A percentile compares a stretch with the other conserved stretches of the same genome.
Evolutionary conservation across 2,888 invertebrate species (phyloP).

Genomic region (Sesia bembeciformis): DNA sequence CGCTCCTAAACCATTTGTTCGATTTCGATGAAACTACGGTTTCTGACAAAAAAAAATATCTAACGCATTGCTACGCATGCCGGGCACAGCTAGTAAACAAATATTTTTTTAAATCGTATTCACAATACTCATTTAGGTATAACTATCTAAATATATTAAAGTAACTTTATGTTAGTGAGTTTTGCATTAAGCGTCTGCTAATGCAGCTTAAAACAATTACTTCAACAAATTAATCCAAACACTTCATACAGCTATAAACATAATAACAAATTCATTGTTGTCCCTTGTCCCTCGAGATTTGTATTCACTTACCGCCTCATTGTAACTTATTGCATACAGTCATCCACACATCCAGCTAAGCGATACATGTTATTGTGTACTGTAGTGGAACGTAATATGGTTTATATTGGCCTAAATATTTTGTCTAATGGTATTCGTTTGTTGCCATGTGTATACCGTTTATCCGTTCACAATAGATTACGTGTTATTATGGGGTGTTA

Average conservation of each 20-base stretch:
- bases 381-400: not conserved
- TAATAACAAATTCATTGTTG: not conserved
- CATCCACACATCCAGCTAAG: not conserved
- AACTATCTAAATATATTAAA: too few species aligned
- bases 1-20: too few species aligned
- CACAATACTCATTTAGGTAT: too few species aligned
- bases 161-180: too few species aligned
- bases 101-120: too few species aligned
- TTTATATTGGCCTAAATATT: not conserved
- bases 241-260: not conserved
- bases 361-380: not conserved
- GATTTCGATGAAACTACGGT: too few species aligned
- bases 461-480: constrained; percentile 17
- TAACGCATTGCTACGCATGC: too few species aligned
- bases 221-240: not conserved
- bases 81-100: too few species aligned
- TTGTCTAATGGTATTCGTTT: not conserved
- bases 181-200: too few species aligned
- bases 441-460: constrained; percentile 11
- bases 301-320: constrained; percentile 5
- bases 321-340: not conserved
- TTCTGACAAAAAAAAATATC: too few species aligned
- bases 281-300: constrained; percentile 3
- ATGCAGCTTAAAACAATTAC: not conserved
- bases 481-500: constrained; percentile 3